A percentile compares a stretch with the other conserved stretches of the same genome.
Conservation (phyloP, 2,113 vertebrate species). For the Amazona guildingii region DNA sequence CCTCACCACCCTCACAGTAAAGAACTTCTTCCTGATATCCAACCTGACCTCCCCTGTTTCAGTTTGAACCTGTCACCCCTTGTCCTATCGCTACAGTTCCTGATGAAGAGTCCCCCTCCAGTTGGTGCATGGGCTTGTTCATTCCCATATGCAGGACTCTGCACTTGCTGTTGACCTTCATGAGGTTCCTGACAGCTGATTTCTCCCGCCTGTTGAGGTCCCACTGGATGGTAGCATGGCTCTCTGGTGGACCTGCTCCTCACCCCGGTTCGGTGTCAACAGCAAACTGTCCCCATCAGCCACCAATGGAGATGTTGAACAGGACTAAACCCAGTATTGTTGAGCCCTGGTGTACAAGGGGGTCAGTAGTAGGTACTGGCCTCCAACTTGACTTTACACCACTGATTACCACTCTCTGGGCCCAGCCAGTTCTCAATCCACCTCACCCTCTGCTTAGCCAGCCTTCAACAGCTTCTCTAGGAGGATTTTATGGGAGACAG, state of each 20-base stretch:
- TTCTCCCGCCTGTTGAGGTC: neutral
- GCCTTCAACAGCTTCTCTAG: neutral
- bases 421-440: neutral
- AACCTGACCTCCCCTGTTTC: neutral
- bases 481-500: neutral
- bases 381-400: neutral
- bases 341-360: neutral
- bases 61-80: neutral
- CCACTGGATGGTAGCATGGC: neutral
- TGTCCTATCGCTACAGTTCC: neutral
- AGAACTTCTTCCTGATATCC: neutral
- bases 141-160: neutral
- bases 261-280: neutral
- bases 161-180: neutral
- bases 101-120: neutral
- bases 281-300: neutral
- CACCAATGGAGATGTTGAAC: neutral
- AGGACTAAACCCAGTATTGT: neutral
- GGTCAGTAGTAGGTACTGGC: neutral
- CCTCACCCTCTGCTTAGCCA: neutral
- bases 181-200: neutral
- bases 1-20: neutral
- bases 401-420: neutral
- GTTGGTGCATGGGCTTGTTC: neutral
- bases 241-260: neutral